Evolutionary conservation across 2,797 vertebrate genomes (phyloP).

Genomic region (Lates japonicus): DNA sequence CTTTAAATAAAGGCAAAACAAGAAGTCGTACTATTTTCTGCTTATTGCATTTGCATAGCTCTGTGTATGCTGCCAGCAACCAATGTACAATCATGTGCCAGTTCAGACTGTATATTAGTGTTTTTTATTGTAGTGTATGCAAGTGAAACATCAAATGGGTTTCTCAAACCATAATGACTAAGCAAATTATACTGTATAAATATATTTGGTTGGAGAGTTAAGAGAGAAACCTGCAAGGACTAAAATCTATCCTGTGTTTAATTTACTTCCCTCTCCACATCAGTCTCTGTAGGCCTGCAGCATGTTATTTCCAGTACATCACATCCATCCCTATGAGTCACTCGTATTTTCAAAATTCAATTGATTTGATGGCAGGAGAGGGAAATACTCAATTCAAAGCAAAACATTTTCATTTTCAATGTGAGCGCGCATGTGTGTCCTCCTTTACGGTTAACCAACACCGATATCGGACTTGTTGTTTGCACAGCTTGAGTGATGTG

Average conservation of each 20-base stretch:
- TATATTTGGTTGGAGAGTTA: not conserved
- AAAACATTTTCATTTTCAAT: constrained; percentile 70
- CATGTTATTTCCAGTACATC: constrained; percentile 4
- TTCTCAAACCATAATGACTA: not conserved
- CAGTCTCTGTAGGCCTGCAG: not conserved
- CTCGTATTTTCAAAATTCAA: constrained; percentile 28
- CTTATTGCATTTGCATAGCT: not conserved
- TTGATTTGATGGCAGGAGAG: constrained; percentile 54
- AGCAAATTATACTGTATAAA: not conserved
- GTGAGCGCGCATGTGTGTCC: constrained; percentile 58
- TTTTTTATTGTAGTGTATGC: not conserved
- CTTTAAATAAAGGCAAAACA: too few species aligned
- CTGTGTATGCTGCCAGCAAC: not conserved
- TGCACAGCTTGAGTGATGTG: constrained; percentile 86
- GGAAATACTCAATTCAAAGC: constrained; percentile 67
- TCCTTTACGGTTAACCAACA: constrained; percentile 74
- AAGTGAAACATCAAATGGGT: constrained; percentile 3
- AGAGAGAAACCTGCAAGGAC: not conserved
- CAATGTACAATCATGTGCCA: not conserved
- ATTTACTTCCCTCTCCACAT: not conserved
- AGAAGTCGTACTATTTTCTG: too few species aligned
- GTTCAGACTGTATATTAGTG: not conserved
- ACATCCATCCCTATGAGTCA: constrained; percentile 5
- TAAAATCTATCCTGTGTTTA: not conserved
- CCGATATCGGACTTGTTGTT: constrained; percentile 83